Conservation (phyloP, 2,797 vertebrate genomes). For the Limnodromus scolopaceus region DNA sequence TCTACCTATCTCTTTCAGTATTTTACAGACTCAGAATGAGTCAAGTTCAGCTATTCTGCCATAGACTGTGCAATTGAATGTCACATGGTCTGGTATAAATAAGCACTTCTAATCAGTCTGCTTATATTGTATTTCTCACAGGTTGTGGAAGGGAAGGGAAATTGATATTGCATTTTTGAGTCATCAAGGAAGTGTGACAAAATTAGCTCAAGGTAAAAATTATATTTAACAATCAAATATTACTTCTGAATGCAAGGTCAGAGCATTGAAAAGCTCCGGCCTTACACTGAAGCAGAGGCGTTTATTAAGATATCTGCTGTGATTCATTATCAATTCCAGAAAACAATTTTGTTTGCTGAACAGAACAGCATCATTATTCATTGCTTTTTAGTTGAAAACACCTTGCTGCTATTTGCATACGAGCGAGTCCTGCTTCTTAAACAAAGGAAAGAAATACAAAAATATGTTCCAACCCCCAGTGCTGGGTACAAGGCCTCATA, state of each 20-base stretch:
- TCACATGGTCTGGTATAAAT: neutral
- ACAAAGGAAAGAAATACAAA: neutral
- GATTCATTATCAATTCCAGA: neutral
- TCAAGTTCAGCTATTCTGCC: neutral
- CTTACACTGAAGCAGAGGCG: neutral
- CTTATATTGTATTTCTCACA: neutral
- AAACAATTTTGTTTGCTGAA: neutral
- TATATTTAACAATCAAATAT: neutral
- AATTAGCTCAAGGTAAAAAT: neutral
- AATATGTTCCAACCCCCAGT: neutral
- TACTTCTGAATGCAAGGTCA: neutral
- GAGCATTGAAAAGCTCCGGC: neutral
- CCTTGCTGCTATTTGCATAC: neutral
- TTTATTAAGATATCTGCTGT: neutral
- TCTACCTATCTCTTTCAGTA: neutral
- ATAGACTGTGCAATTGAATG: neutral
- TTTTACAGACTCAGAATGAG: neutral
- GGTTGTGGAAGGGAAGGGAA: neutral
- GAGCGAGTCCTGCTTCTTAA: neutral
- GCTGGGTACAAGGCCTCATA: neutral
- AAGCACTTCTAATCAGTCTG: neutral
- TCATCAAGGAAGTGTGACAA: neutral
- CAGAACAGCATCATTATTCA: neutral
- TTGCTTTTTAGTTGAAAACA: neutral
- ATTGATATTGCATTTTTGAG: neutral